Evolutionary conservation across 2,888 invertebrate species (phyloP).

Genomic region (Megastigmus dorsalis): DNA sequence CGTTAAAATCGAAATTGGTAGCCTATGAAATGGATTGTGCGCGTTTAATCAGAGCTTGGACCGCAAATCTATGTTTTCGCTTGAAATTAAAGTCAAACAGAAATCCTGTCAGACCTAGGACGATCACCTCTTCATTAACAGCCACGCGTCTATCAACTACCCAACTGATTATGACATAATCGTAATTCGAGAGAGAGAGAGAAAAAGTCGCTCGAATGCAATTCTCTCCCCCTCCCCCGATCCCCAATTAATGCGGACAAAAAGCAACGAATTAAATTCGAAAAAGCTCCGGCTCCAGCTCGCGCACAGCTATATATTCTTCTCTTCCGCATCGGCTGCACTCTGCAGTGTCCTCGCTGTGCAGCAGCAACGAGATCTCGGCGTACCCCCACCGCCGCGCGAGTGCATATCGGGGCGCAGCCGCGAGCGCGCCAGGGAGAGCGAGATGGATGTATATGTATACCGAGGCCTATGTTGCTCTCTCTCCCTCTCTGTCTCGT

Average conservation of each 20-base stretch:
- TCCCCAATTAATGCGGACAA: constrained; percentile 27
- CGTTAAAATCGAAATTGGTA: too few species aligned
- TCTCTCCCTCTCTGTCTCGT: too few species aligned
- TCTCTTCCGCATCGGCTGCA: constrained; percentile 34
- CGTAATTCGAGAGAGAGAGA: background rate
- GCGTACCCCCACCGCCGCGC: background rate
- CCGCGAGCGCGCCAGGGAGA: constrained; percentile 1
- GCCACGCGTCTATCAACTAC: too few species aligned
- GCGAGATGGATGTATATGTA: too few species aligned
- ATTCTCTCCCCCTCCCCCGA: too few species aligned
- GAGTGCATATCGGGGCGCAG: background rate
- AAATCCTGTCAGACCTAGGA: too few species aligned
- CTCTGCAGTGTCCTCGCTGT: constrained; percentile 40
- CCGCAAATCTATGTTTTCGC: too few species aligned
- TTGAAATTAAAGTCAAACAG: too few species aligned
- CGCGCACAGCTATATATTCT: background rate
- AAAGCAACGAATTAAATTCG: constrained; percentile 20
- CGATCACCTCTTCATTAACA: too few species aligned
- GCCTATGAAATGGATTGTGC: too few species aligned
- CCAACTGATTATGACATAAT: too few species aligned
- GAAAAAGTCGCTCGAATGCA: background rate
- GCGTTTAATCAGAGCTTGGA: too few species aligned
- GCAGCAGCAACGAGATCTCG: constrained; percentile 16
- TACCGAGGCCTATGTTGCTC: constrained; percentile 1
- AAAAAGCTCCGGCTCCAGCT: background rate